Conservation (phyloP, 2,888 invertebrate genomes). For the Dione vanillae region DNA sequence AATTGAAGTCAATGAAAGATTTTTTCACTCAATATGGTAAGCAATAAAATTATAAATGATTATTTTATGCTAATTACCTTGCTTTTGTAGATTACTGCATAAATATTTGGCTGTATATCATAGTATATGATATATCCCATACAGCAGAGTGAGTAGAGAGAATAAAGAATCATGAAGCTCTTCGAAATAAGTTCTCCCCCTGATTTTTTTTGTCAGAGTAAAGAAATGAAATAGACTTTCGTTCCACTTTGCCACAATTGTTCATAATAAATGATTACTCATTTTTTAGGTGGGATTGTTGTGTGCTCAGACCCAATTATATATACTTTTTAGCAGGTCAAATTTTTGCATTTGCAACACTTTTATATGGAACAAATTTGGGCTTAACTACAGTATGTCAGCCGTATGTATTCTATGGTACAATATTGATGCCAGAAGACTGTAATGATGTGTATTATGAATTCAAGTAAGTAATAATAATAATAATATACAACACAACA, state of each 20-base stretch:
- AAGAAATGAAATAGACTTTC: too few relatives aligned
- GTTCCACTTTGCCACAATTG: not conserved
- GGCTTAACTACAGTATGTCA: slow-evolving; percentile 95
- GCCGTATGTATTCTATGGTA: slow-evolving; percentile 87
- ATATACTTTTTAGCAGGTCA: slow-evolving; percentile 89
- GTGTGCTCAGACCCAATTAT: slow-evolving; percentile 92
- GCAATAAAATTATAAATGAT: slow-evolving; percentile 40
- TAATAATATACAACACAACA: not conserved
- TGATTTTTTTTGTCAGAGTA: too few relatives aligned
- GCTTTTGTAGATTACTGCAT: too few relatives aligned
- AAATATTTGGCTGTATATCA: too few relatives aligned
- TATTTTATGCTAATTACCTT: too few relatives aligned
- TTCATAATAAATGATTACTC: slow-evolving; percentile 14
- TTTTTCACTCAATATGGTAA: slow-evolving; percentile 92
- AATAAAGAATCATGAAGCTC: too few relatives aligned
- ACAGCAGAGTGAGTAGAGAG: too few relatives aligned
- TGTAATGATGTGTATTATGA: slow-evolving; percentile 93
- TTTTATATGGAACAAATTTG: slow-evolving; percentile 90
- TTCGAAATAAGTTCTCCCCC: too few relatives aligned
- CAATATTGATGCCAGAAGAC: slow-evolving; percentile 91
- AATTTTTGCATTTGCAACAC: slow-evolving; percentile 86
- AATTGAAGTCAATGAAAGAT: slow-evolving; percentile 90
- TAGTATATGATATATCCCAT: too few relatives aligned
- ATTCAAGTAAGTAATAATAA: slow-evolving; percentile 85
- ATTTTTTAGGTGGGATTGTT: slow-evolving; percentile 90